These are phyloP conservation scores for Lophochroa leadbeateri DNA, from an alignment of 2,113 vertebrate species.

Conservation along the genomic window DNA sequence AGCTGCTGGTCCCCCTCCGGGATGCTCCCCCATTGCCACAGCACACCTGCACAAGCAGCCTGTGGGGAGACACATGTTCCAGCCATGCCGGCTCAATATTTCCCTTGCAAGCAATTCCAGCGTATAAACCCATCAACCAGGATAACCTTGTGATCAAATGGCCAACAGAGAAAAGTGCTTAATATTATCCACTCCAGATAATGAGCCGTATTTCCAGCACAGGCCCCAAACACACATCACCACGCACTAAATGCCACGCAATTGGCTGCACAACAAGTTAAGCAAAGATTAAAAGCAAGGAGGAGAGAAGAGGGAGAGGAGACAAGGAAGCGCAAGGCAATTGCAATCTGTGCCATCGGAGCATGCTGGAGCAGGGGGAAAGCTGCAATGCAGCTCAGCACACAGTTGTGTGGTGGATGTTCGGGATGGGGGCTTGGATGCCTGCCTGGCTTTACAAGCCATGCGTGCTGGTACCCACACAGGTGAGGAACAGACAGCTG, in stretches of 20 bases:
- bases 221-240: conserved; percentile 53
- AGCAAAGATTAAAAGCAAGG: conserved; percentile 35
- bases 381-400: background rate
- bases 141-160: conserved; percentile 62
- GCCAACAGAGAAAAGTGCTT: conserved; percentile 59
- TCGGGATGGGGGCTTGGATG: background rate
- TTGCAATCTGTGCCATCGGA: background rate
- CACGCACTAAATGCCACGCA: background rate
- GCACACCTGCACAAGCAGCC: background rate
- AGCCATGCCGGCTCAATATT: background rate
- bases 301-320: background rate
- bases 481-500: conserved; percentile 11
- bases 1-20: background rate
- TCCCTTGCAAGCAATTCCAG: conserved; percentile 55
- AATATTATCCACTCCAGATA: conserved; percentile 61
- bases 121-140: conserved; percentile 27
- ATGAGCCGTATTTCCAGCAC: conserved; percentile 45
- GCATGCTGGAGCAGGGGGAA: accelerated
- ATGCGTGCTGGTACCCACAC: background rate
- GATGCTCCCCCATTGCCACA: background rate
- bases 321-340: background rate
- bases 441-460: background rate
- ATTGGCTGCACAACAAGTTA: conserved; percentile 34
- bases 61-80: background rate
- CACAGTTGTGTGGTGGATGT: background rate